Base-by-base conservation (phyloP, 2,113 vertebrate genomes). In the Hyla sarda region DNA sequence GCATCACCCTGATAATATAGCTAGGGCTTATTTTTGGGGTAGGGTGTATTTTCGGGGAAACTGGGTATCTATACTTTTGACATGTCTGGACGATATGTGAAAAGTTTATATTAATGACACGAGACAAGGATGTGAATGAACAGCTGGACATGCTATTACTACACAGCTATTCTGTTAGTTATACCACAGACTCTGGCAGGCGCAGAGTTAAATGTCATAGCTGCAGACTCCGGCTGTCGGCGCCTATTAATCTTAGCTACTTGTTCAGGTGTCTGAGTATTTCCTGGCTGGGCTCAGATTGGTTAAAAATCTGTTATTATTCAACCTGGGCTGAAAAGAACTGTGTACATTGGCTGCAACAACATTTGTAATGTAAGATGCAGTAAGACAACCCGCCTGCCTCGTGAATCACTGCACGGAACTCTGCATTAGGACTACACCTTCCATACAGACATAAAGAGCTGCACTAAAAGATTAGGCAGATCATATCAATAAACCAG, bases 301-400 rank as follows among this genome's bases (percentile, higher is more conserved):
- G 83, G 83, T n/a, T 80, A 62, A 67, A 47, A 65, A 60, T 54
- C 13, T 86, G 84, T 86, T 86, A 69, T 71, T 54, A 58, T 80
- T 86, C 50, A 71, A 72, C 37, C 25, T 28, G 1, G 14, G 47
- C 12, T 60, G 25, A 47, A 73, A 56, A 23, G 9, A 48, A 45
- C 7, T 2, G 14, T 72, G 48, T 17, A 8, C 23, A 72, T 71
- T 86, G 84, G 84, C 30, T 71, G 58, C 69, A 8, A 58, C 48
- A 58, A 47, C 28, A 62, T 56, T 47, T 71, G 75, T 50, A 41
- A 41, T 85, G n/a, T 54, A 52, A 60, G 25, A 67, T 9, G 19
- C 21, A 30, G 48, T 41, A 85, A 30, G 5, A 6, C n/a, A 52
- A 75, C 16, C 54, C 14, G 45, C 37, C n/a, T 75, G 41, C 54